Evolutionary conservation across 2,888 invertebrate genomes (phyloP), one percentile per base, ranked within the genome.

Genomic region (Carabus problematicus): DNA sequence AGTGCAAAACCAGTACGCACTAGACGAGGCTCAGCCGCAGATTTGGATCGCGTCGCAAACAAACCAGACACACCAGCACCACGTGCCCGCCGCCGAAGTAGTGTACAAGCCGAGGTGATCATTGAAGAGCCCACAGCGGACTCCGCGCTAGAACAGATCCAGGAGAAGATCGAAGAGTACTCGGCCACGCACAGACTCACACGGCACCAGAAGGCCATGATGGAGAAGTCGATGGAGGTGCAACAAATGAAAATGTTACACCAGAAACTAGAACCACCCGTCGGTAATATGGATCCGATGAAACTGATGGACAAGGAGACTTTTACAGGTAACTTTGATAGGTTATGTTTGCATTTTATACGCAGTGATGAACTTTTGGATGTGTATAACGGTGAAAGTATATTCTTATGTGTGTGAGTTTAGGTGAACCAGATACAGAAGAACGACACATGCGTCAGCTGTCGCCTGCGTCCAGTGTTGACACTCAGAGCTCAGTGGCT

Each of bases 301-400:
- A 78, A 78, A 43, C 74, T 86, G 18, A 74, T 86, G 16, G 84
- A 84, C 71, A 85, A 83, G 71, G 75, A 79, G 1, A 81, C 83
- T 29, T 85, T 84, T 76, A 81, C 85, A 77, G 86, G 86, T 85
- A 77, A 29, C 3, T n/a, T n/a, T n/a, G n/a, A n/a, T n/a, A n/a
- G n/a, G n/a, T n/a, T n/a, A n/a, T n/a, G n/a, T n/a, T n/a, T n/a
- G n/a, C n/a, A n/a, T n/a, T n/a, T n/a, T n/a, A n/a, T n/a, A n/a
- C n/a, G n/a, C n/a, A n/a, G n/a, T n/a, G n/a, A n/a, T n/a, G n/a
- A n/a, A n/a, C n/a, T n/a, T n/a, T n/a, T n/a, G n/a, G n/a, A n/a
- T n/a, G n/a, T n/a, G n/a, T n/a, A n/a, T n/a, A n/a, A n/a, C 29
- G 6, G 29, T 29, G 2, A 29, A 2, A 29, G 18, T 47, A 49